Conservation (phyloP, 2,113 vertebrate species). For the Oceanites oceanicus region DNA sequence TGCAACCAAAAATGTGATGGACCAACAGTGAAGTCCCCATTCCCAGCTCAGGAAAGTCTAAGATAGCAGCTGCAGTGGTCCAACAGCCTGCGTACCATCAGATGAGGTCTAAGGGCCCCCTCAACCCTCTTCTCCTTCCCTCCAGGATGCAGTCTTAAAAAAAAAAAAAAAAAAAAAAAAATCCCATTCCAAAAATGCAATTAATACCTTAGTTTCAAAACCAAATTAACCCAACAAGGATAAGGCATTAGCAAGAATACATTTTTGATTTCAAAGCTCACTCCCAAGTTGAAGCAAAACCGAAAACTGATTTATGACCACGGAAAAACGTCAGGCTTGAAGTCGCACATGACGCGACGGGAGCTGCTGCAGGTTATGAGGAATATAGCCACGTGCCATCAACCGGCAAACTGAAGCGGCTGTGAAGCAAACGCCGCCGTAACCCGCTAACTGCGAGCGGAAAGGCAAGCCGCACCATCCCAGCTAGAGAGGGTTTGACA, state of each 20-base stretch:
- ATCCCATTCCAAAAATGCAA: neutral
- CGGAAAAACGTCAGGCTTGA: neutral
- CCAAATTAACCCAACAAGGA: fast-evolving
- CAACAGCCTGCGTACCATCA: neutral
- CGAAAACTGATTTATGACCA: neutral
- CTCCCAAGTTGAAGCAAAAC: neutral
- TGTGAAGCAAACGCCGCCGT: neutral
- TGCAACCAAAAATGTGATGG: neutral
- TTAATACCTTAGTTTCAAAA: neutral
- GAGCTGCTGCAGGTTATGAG: neutral
- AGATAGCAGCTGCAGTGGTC: neutral
- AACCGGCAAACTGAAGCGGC: no score
- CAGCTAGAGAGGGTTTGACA: neutral
- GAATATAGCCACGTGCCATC: neutral
- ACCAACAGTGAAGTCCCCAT: neutral
- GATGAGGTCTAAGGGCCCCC: neutral
- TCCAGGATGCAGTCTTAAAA: neutral
- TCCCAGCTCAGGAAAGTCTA: neutral
- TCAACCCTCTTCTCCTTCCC: neutral
- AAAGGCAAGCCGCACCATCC: neutral
- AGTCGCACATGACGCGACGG: fast-evolving
- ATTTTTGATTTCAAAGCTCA: neutral
- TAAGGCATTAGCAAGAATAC: neutral
- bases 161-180: neutral
- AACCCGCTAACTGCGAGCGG: neutral